Base-by-base conservation (phyloP, 2,113 vertebrate genomes). In the Corythornis vintsioides region DNA sequence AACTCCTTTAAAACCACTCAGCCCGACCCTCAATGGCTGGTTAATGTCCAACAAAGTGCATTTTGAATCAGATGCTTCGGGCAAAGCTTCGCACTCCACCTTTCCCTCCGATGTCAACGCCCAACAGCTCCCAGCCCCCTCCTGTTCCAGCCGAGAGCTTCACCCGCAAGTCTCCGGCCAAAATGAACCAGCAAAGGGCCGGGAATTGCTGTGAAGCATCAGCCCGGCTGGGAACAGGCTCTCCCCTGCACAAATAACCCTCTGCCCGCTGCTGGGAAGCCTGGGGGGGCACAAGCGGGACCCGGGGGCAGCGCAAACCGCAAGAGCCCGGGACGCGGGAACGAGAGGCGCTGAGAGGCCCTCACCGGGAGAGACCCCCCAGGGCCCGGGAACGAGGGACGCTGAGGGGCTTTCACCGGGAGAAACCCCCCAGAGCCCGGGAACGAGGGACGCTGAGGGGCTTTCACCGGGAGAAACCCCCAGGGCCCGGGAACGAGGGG, bases 21-120 rank as follows among this genome's bases (percentile, higher is more conserved):
- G 13, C 15, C 50, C 50, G 26, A 52, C 24, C 7, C 25, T 26
- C 9, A 52, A 26, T 10, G 14, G 50, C 25, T 15, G 25, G 50
- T 52, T 52, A 52, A 12, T 1, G 21, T 5, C 56, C 47, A 19
- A 22, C 0, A 71, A 9, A 18, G 24, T 0, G 0, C 6, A 10
- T 40, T 82, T 75, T 67, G 48, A 11, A 61, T 10, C 26, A 42
- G 22, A 5, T 1, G 6, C 13, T 71, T 69, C 13, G 38, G 26
- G 4, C 10, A 59, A 47, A 33, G 38, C 11, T 25, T 55, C 31
- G 5, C 11, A 5, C 4, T 13, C 10, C 2, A 7, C 40, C 26
- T 35, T n/a, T 10, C 48, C 25, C 9, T 19, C 26, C 0, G 15
- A 7, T 8, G 35, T 6, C 73, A 66, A 25, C 19, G n/a, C n/a